Percentiles rank a stretch among this genome's conserved stretches.
Evolutionary conservation across 2,113 vertebrate genomes (phyloP).

Genomic region (Tringa solitaria): DNA sequence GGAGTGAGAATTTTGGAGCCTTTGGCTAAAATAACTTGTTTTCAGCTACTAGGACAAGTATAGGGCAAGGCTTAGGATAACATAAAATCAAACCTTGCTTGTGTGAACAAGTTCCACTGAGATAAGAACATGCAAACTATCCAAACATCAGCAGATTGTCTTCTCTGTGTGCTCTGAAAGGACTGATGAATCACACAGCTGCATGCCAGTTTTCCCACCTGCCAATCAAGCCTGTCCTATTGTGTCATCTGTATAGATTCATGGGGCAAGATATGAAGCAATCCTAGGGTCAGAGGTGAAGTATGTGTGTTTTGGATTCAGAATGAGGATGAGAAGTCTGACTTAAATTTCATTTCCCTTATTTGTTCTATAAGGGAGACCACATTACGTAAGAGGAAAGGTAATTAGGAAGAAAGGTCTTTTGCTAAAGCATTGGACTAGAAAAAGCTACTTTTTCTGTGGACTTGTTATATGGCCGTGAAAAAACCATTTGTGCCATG

Average conservation of each 20-base stretch:
- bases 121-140: conserved; percentile 37
- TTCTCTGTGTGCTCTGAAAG: neutral
- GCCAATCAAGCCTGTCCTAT: neutral
- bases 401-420: neutral
- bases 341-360: neutral
- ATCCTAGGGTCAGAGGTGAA: neutral
- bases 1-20: conserved; percentile 15
- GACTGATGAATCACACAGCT: conserved; percentile 6
- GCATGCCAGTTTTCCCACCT: neutral
- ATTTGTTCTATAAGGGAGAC: neutral
- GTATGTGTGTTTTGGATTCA: neutral
- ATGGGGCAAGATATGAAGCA: neutral
- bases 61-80: conserved; percentile 40
- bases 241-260: neutral
- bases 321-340: neutral
- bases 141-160: conserved; percentile 47
- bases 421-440: neutral
- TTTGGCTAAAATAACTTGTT: conserved; percentile 54
- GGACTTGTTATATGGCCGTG: neutral
- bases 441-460: neutral
- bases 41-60: conserved; percentile 38
- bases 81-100: conserved; percentile 37
- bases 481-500: neutral
- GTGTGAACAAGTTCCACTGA: conserved; percentile 51
- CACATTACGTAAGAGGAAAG: neutral